These are phyloP conservation scores for Prosopocoilus inquinatus DNA, from an alignment of 2,888 invertebrate species.

Conservation along the genomic window DNA sequence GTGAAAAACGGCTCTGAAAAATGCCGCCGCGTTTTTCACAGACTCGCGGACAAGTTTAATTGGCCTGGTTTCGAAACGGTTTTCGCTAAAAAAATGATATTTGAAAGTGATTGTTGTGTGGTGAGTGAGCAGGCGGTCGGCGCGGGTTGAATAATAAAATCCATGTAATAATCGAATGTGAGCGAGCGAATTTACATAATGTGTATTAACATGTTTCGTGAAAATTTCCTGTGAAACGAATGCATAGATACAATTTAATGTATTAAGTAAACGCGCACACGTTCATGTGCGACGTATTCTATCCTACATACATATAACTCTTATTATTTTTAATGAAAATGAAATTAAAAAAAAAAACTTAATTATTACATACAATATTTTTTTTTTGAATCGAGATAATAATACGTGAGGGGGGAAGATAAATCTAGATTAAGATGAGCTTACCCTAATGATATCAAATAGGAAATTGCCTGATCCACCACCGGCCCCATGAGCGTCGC, in stretches of 20 bases:
- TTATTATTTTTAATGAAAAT: slow-evolving; percentile 3
- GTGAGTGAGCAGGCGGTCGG: background rate
- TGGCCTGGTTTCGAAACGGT: slow-evolving; percentile 8
- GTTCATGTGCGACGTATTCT: slow-evolving; percentile 1
- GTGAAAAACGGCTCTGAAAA: too few species aligned
- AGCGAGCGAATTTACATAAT: slow-evolving; percentile 11
- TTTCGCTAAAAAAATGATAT: slow-evolving; percentile 11
- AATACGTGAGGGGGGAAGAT: background rate
- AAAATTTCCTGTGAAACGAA: too few species aligned
- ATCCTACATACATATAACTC: slow-evolving; percentile 3
- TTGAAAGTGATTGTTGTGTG: slow-evolving; percentile 16
- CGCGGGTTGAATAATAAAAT: slow-evolving; percentile 2
- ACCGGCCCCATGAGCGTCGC: slow-evolving; percentile 46
- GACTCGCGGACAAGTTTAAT: background rate
- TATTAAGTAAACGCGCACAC: background rate
- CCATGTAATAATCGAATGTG: slow-evolving; percentile 2
- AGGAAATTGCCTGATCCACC: slow-evolving; percentile 82
- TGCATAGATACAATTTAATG: too few species aligned
- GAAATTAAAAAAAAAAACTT: background rate
- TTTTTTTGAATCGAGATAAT: background rate
- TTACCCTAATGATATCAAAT: slow-evolving; percentile 86
- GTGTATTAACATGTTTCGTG: slow-evolving; percentile 6
- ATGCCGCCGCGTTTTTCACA: too few species aligned
- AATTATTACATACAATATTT: background rate
- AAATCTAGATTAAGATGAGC: slow-evolving; percentile 40